These are phyloP conservation scores for Chironomus tentans DNA, from an alignment of 2,888 invertebrate species.

Conservation along the genomic window DNA sequence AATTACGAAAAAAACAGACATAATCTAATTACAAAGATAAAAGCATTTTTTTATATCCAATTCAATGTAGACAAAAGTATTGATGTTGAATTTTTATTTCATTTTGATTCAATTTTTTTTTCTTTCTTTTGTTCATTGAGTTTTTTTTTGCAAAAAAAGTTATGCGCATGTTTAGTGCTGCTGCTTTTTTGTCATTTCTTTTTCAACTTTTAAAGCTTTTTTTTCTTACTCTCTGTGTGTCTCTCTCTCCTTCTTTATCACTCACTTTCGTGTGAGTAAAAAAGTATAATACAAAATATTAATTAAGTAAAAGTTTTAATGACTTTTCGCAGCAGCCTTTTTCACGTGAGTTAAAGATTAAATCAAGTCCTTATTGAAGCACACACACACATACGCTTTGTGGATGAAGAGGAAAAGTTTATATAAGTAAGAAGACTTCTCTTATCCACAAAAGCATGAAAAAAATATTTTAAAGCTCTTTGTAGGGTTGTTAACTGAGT, in stretches of 20 bases:
- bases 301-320: neutral
- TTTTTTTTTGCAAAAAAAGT: neutral
- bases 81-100: neutral
- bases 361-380: too few relatives aligned
- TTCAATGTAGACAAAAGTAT: neutral
- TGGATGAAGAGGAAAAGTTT: too few relatives aligned
- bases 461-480: neutral
- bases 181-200: constrained; percentile 4
- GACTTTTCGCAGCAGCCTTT: neutral
- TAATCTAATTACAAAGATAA: too few relatives aligned
- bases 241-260: too few relatives aligned
- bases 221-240: neutral
- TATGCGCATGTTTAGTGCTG: neutral
- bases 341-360: too few relatives aligned
- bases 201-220: constrained; percentile 3
- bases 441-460: neutral
- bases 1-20: too few relatives aligned
- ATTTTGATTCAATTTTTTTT: neutral
- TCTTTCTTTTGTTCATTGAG: neutral
- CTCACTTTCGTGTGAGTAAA: neutral
- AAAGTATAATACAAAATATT: neutral
- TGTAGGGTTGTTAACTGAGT: too few relatives aligned
- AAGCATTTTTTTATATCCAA: neutral
- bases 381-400: too few relatives aligned
- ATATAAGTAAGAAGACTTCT: neutral